A percentile compares a stretch with the other conserved stretches of the same genome.
These are phyloP conservation scores for Callionymus lyra DNA, from an alignment of 2,113 vertebrate species.

Conservation along the genomic window DNA sequence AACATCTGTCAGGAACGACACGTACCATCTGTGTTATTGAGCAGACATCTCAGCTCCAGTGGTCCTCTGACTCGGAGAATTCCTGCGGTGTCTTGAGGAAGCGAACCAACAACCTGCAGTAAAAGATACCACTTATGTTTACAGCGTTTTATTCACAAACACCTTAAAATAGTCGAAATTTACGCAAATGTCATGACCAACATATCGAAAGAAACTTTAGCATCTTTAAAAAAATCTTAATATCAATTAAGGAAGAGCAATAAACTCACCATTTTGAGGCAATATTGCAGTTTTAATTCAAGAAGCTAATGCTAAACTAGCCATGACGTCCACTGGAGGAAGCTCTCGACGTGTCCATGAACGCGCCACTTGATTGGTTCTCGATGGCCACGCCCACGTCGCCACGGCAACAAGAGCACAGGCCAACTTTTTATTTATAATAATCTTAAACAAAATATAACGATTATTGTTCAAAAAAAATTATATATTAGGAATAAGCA, in stretches of 20 bases:
- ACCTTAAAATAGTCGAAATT: no score
- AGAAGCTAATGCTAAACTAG: constrained; percentile 3
- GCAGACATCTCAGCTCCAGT: constrained; percentile 49
- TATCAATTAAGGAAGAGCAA: not conserved
- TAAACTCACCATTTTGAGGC: constrained; percentile 36
- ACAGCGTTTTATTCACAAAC: not conserved
- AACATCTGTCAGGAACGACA: not conserved
- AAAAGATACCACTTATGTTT: constrained; percentile 3
- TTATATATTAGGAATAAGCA: no score
- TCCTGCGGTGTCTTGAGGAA: constrained; percentile 3
- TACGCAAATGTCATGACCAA: no score
- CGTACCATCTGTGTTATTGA: constrained; percentile 48
- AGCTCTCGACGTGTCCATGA: constrained; percentile 41
- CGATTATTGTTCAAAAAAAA: no score
- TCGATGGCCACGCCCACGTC: constrained; percentile 19
- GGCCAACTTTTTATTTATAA: no score
- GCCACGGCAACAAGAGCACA: no score
- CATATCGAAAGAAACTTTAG: not conserved
- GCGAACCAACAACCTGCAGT: constrained; percentile 24
- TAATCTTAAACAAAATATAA: no score
- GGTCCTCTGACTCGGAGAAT: constrained; percentile 43
- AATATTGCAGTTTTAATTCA: no score
- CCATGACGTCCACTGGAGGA: constrained; percentile 27
- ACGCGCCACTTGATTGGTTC: constrained; percentile 26
- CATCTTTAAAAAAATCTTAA: not conserved